phyloP scores from a whole-genome alignment of 2,797 vertebrate species.

The Arrhamphus sclerolepis region DNA sequence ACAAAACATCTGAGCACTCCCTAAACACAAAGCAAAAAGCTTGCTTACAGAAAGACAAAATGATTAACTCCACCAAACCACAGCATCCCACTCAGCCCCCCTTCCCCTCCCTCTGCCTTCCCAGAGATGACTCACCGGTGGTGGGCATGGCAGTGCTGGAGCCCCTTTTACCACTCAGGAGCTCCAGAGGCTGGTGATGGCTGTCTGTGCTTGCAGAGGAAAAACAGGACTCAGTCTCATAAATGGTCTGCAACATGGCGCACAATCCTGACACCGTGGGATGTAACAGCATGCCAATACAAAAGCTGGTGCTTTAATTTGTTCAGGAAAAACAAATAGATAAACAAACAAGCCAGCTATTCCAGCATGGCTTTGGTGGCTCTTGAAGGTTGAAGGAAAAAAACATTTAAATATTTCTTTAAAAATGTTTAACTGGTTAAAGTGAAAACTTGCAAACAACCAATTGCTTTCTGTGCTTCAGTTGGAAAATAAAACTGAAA shows the following conservation, averaged over 20 bases:
- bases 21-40: not conserved
- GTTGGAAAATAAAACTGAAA: not conserved
- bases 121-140: conserved; percentile 85
- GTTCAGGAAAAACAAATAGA: conserved; percentile 1
- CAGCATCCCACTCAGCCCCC: conserved; percentile 2
- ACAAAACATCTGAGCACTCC: not conserved
- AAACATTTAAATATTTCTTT: not conserved
- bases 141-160: conserved; percentile 82
- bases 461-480: not conserved
- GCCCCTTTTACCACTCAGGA: conserved; percentile 81
- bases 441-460: not conserved
- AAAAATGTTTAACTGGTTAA: not conserved
- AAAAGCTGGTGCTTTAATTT: conserved; percentile 36
- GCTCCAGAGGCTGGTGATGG: conserved; percentile 88
- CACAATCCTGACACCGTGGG: conserved; percentile 88
- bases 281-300: conserved; percentile 90
- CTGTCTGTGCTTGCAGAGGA: conserved; percentile 86
- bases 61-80: conserved; percentile 6
- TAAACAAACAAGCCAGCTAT: conserved; percentile 30
- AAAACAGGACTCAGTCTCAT: conserved; percentile 93
- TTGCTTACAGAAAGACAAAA: not conserved
- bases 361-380: conserved; percentile 36
- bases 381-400: not conserved
- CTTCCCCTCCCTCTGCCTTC: conserved; percentile 29
- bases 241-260: conserved; percentile 94